These are phyloP conservation scores for Emydoidea blandingii DNA, from an alignment of 2,797 vertebrate genomes.

Conservation along the genomic window DNA sequence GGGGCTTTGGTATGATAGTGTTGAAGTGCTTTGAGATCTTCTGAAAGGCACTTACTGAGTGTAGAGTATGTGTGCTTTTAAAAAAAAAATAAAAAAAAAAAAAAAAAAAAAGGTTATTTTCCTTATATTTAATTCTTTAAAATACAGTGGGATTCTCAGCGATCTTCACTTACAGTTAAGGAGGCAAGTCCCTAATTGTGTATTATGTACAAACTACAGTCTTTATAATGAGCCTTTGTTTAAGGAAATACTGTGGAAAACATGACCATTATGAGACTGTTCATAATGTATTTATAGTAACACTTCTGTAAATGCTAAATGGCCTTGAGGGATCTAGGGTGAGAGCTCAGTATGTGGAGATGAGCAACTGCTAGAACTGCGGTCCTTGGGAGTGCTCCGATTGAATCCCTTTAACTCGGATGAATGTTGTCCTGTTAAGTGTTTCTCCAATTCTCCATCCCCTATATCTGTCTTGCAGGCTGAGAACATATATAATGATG, in stretches of 20 bases:
- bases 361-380: not conserved
- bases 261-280: accelerated
- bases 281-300: accelerated
- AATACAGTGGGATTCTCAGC: not conserved
- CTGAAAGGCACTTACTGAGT: not conserved
- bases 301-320: not conserved
- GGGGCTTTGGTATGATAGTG: not conserved
- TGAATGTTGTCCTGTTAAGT: not conserved
- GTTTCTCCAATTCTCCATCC: not conserved
- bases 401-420: accelerated
- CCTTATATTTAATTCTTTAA: not conserved
- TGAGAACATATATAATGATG: conserved; percentile 98
- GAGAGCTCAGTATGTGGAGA: not conserved
- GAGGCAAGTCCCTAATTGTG: not conserved
- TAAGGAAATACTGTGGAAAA: not conserved
- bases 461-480: conserved; percentile 82
- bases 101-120: too few relatives aligned
- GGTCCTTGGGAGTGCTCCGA: not conserved
- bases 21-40: not conserved
- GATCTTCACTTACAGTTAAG: not conserved
- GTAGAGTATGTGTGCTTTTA: too few relatives aligned
- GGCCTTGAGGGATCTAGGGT: not conserved
- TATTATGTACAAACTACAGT: not conserved
- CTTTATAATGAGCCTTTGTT: not conserved
- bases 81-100: too few relatives aligned